Evolutionary conservation across 2,113 vertebrate species (phyloP), one percentile per base, ranked within the genome.

Genomic region (Stictonetta naevosa): DNA sequence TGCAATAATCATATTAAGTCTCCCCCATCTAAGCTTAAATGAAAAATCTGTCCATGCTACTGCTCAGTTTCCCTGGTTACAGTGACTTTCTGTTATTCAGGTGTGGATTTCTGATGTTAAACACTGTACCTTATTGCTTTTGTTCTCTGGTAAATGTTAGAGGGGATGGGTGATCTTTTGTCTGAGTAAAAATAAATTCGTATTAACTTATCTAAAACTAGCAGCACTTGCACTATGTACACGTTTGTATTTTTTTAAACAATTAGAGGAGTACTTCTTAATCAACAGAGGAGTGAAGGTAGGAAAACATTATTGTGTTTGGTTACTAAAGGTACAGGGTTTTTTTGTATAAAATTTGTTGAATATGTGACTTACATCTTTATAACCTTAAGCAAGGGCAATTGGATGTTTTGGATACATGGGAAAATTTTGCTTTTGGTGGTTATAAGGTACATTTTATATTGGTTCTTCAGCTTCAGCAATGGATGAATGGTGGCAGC

Each of bases 21-120:
- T 93, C 29, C 48, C 52, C 46, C 38, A 80, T 92, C 52, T 56
- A 44, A 0, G 1, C 82, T 95, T 96, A 91, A 96, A 83, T 79
- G 86, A 89, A 95, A 23, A 94, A 87, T 75, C 86, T 81, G 86
- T 77, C 42, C 7, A 16, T 82, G 88, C 44, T 29, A 50, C 91
- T 88, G 85, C 96, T 97, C 7, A 0, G 98, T 98, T 98, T 97
- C 98, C 97, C 86, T 97, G 97, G 97, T 98, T 98, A 98, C 98
- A 88, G 52, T 95, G 96, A 92, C 90, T 97, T 97, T 96, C 89
- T 94, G 75, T 90, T 96, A 95, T 93, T 97, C 94, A 96, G 86
- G 96, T 96, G 83, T 4, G 22, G 86, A 79, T 94, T 97, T 97
- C 85, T 97, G 87, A 93, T 95, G 48, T 96, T 96, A 92, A 96